These are phyloP conservation scores for Eupithecia inturbata DNA, from an alignment of 2,888 invertebrate species.

Conservation along the genomic window DNA sequence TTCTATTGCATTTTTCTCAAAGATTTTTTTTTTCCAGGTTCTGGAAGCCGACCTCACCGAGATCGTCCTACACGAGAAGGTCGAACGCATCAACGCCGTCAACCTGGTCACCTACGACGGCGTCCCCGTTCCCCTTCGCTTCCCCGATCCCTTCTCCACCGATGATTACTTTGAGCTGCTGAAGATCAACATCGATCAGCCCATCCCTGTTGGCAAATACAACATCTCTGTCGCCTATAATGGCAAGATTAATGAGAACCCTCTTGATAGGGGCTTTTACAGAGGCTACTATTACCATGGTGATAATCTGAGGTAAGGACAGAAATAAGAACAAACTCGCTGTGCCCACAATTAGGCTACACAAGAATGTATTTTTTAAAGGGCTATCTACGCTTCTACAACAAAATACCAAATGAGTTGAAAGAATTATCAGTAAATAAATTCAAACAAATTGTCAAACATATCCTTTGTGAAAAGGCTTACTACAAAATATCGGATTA, in stretches of 20 bases:
- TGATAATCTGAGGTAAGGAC: slow-evolving; percentile 58
- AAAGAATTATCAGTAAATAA: too few relatives aligned
- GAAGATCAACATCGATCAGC: slow-evolving; percentile 61
- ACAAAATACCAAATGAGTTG: too few relatives aligned
- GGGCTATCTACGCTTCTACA: too few relatives aligned
- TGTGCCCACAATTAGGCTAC: too few relatives aligned
- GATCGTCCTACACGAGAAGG: slow-evolving; percentile 75
- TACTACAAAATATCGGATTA: too few relatives aligned
- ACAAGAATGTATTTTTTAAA: too few relatives aligned
- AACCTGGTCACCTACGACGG: slow-evolving; percentile 48
- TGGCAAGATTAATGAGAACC: slow-evolving; percentile 70
- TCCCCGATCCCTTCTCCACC: slow-evolving; percentile 57
- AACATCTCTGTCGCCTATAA: slow-evolving; percentile 61
- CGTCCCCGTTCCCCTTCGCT: slow-evolving; percentile 54
- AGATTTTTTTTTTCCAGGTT: too few relatives aligned
- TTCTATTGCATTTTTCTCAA: too few relatives aligned
- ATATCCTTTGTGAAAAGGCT: too few relatives aligned
- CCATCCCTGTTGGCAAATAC: slow-evolving; percentile 62
- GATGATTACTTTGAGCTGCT: slow-evolving; percentile 69
- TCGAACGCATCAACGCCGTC: slow-evolving; percentile 61
- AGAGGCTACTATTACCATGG: slow-evolving; percentile 71
- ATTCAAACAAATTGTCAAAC: too few relatives aligned
- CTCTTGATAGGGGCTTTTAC: slow-evolving; percentile 75
- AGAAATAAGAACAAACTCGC: too few relatives aligned
- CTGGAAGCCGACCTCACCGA: slow-evolving; percentile 59